Evolutionary conservation across 2,888 invertebrate species (phyloP), one percentile per base, ranked within the genome.

Genomic region (Drosophila paracracens): DNA sequence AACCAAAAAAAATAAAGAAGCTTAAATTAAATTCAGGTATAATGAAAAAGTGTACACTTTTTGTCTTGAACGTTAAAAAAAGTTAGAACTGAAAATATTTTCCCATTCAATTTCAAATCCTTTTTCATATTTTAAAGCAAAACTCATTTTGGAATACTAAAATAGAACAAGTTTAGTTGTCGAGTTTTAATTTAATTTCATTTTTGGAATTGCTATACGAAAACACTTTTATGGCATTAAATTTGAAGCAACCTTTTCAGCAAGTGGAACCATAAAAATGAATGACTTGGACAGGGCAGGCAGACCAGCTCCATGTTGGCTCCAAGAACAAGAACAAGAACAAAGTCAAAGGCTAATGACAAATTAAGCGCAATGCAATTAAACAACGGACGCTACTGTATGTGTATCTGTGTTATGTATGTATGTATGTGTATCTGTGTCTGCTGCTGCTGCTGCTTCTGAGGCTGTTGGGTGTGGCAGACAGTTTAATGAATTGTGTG

Each of bases 361-460:
- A 89, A 88, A 89, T 88, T 90, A 87, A 89, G 89, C 87, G 77
- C 69, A 68, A 63, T 78, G 82, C 84, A 88, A 87, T 88, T 87
- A 90, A 86, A 85, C 80, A 46, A 65, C 31, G 38, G 25, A 65
- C 36, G 60, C 79, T 64, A 51, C 70, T 73, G 74, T 69, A 63
- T 53, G 51, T 61, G 48, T 50, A 58, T 70, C 54, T 57, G 52
- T 52, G 43, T 52, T 54, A 35, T 69, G 35, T 71, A 51, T 56
- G 48, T 63, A 21, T 69, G 46, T 38, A 27, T 27, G 59, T 58
- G 43, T 8, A n/a, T 31, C 48, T 68, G 53, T 52, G 57, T 71
- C 51, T 53, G 54, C 4, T 33, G 29, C 33, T 72, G 29, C 13
- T 40, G 38, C 43, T 61, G 54, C 53, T 68, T 58, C 18, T 40